phyloP scores from a whole-genome alignment of 2,888 invertebrate species.

The Suillia variegata region DNA sequence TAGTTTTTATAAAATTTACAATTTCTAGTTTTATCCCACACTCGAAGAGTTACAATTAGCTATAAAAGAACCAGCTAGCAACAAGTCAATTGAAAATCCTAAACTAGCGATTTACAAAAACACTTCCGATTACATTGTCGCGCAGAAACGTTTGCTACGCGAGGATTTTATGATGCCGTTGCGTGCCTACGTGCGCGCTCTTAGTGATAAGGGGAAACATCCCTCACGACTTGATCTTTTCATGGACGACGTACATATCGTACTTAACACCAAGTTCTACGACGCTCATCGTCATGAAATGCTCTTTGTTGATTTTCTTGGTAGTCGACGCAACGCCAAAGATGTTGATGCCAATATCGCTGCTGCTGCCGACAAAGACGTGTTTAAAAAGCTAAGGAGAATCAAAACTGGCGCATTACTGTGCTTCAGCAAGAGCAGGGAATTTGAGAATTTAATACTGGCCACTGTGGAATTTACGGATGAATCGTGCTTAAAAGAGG shows the following conservation, averaged over 20 bases:
- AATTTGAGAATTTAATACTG: conserved; percentile 72
- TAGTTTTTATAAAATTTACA: no score
- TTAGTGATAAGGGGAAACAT: conserved; percentile 18
- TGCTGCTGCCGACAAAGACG: background rate
- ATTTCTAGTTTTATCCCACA: conserved; percentile 65
- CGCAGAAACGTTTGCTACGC: conserved; percentile 77
- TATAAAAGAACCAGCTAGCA: no score
- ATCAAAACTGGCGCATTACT: conserved; percentile 69
- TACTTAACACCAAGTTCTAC: conserved; percentile 42
- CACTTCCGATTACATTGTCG: conserved; percentile 73
- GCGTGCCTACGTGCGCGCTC: conserved; percentile 60
- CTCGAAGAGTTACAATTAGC: conserved; percentile 56
- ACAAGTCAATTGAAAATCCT: no score
- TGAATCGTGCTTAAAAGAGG: conserved; percentile 62
- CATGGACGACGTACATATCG: conserved; percentile 42
- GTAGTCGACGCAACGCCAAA: conserved; percentile 16
- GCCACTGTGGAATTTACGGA: conserved; percentile 72
- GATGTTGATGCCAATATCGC: background rate
- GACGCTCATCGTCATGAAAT: conserved; percentile 43
- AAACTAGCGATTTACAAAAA: no score
- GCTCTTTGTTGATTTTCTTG: conserved; percentile 45
- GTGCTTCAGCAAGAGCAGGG: conserved; percentile 69
- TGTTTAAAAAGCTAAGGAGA: conserved; percentile 24
- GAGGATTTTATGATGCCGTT: conserved; percentile 82
- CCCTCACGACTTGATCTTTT: conserved; percentile 21